Base-by-base conservation (phyloP, 1,140 invertebrate species). In the Micrasema longulum region DNA sequence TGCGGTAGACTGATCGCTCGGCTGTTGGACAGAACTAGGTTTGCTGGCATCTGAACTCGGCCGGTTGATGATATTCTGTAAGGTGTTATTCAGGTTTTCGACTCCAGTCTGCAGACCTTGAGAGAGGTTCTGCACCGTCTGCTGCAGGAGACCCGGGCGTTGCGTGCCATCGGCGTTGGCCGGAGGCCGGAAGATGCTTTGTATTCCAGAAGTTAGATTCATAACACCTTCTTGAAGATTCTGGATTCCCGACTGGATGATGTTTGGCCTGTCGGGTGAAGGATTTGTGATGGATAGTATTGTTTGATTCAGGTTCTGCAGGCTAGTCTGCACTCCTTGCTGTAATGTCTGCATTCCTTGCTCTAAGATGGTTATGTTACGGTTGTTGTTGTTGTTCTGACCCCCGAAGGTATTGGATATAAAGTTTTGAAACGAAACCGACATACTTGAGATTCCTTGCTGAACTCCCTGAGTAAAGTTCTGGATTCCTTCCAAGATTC, bases 11-110 rank as follows among this genome's bases (percentile, higher is more conserved):
- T 45, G 12, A 31, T 36, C 20, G 12, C 31, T 1, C 57, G 20
- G 12, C 38, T 69, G 35, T 75, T 72, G 63, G 38, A 74, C 47
- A 3, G 43, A 23, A n/a, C 55, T 36, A 20, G 60, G 67, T 10
- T 45, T 70, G 43, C 14, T n/a, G n/a, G 31, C 10, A 22, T 53
- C 23, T 38, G 1, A n/a, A 3, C 23, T 50, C 26, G 74, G 71
- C 41, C 55, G 74, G 7, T 31, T 31, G 12, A 76, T 45, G 10
- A 74, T 68, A 48, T 66, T 74, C 52, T 76, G 75, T 23, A 76
- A 43, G 26, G 75, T 64, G 43, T 69, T 57, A 36, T 71, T 76
- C 5, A 76, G 18, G 20, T 52, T 71, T 50, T 76, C 67, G 10
- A 76, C 47, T 41, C 74, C 64, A 23, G 55, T 18, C 22, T 70